Base-by-base conservation (phyloP, 2,113 vertebrate genomes). In the Scytalopus superciliaris region DNA sequence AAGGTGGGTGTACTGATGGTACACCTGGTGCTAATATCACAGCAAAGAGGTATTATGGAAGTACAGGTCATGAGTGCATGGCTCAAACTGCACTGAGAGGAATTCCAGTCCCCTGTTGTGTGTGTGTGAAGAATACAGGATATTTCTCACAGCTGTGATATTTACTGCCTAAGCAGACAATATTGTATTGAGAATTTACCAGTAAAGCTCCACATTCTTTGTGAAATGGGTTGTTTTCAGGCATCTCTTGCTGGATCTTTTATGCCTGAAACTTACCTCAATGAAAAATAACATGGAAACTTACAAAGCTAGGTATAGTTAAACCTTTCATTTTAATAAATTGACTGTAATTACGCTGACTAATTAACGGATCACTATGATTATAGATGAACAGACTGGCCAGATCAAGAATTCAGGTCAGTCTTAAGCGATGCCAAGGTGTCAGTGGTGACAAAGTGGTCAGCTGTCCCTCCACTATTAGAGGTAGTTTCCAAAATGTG, bases 331-430 rank as follows among this genome's bases (percentile, higher is more conserved):
- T 68, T 90, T 87, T 37, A 88, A 84, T 67, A 84, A 80, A 88
- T 72, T 49, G 68, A 22, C 56, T 86, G 76, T 78, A 86, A 96
- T 94, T 66, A 95, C 90, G 22, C 8, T 24, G 80, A 92, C 52
- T 53, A 90, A 92, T 95, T 95, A 90, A 63, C 7, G 11, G 72
- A 76, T 76, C 39, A 9, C 49, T 74, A 31, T 55, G 63, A 77
- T 73, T 89, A 69, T 33, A 89, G 53, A 94, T 88, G 39, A 90
- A 86, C 75, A 84, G 79, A 77, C 72, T 19, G 42, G 47, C 50
- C 72, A 89, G 72, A 85, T 84, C 68, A 93, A 88, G 79, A 96
- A 93, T 83, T 81, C 75, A 78, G 85, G 90, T 94, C 72, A 77
- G 55, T 56, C 72, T 93, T 93, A 82, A 70, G 52, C 64, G 81